Evolutionary conservation across 2,113 vertebrate species (phyloP), one percentile per base, ranked within the genome.

Genomic region (Clarias gariepinus): DNA sequence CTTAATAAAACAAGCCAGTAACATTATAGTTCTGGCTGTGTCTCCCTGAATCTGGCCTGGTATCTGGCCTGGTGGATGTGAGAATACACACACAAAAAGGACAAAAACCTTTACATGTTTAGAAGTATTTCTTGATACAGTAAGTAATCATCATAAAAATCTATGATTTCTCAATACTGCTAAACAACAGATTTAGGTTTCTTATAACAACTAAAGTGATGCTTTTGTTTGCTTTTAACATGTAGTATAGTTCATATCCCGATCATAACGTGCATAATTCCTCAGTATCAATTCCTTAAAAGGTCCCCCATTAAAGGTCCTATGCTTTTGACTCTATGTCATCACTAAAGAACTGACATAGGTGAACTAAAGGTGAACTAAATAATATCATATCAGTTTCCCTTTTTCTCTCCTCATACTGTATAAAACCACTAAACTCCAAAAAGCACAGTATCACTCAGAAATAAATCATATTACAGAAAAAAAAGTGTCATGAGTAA

Each of bases 1-100:
- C 23, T 86, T 80, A 80, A 64, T 60, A 52, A 55, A n/a, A 86
- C 52, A 69, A 78, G 77, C 63, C 64, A 57, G 82, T 85, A 25
- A 61, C 36, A 41, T 60, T 73, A 25, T 28, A 84, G 61, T 2
- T n/a, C 73, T 30, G 1, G 16, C 25, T 55, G 16, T 64, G 30
- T 19, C 21, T 25, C 10, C 19, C 78, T 60, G 18, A 10, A 66
- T 4, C 58, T 23, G 41, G 71, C 41, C 16, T 64, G 60, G 36
- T 47, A 66, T 4, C 58, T 23, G 41, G 71, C 41, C 16, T 64
- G 60, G 36, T 47, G 30, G 41, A 53, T 55, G 41, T 53, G 21
- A 81, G 23, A 41, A 58, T 8, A 36, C 18, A 81, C 55, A 9
- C 28, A 80, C n/a, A 36, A 36, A 36, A 36, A 36, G 33, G 33